A percentile compares a stretch with the other conserved stretches of the same genome.
Conservation (phyloP, 2,888 invertebrate species). For the Apotomis capreana region DNA sequence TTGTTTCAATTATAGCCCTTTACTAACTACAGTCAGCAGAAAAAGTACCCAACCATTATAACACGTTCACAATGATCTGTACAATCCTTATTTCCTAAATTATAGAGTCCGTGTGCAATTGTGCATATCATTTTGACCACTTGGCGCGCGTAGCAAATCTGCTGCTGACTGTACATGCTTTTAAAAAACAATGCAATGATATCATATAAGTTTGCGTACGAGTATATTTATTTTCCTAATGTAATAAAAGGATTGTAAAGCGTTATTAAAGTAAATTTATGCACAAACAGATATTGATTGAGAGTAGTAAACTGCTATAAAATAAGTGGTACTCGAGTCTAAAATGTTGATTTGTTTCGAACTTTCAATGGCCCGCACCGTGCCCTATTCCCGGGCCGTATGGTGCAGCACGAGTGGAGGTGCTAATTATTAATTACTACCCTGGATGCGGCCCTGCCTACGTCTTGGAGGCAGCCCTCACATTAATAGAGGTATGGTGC, state of each 20-base stretch:
- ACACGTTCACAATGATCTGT: no score
- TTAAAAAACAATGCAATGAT: no score
- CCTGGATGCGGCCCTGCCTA: conserved; percentile 63
- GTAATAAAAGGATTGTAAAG: background rate
- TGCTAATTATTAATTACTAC: conserved; percentile 53
- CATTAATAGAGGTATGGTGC: conserved; percentile 75
- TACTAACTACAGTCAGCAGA: no score
- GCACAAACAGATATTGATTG: background rate
- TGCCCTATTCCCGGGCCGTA: conserved; percentile 8
- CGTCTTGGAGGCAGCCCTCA: conserved; percentile 74
- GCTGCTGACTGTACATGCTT: no score
- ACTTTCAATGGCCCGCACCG: background rate
- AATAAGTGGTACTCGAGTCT: background rate
- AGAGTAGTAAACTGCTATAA: background rate
- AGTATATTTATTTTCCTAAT: background rate
- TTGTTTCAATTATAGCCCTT: no score
- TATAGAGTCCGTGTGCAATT: no score
- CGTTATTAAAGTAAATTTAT: background rate
- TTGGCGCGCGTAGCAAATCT: no score
- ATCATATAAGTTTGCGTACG: background rate
- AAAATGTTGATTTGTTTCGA: conserved; percentile 4
- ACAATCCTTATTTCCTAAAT: no score
- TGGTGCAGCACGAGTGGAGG: conserved; percentile 19
- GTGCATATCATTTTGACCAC: no score
- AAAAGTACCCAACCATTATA: no score